Base-by-base conservation (phyloP, 2,113 vertebrate genomes). In the Girardinichthys multiradiatus region DNA sequence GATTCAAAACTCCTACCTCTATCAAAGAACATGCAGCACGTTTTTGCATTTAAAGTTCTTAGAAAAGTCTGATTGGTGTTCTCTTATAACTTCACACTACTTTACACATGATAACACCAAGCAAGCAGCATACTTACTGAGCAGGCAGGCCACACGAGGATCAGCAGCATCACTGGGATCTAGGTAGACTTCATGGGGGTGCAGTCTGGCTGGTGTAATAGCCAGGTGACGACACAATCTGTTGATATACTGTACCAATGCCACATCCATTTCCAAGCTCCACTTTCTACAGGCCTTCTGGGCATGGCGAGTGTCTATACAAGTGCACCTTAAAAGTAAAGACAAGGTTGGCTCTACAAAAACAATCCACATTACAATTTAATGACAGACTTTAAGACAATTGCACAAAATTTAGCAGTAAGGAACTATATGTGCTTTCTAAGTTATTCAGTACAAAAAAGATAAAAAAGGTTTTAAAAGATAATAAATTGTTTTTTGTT, bases 141-240 rank as follows among this genome's bases (percentile, higher is more conserved):
- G 82, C 30, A 99, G 93, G 24, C 94, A 96, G 84, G 96, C 91
- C 64, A 98, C 95, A 13, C 96, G 94, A 57, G 97, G 97, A 76
- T 99, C 97, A 1, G 95, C 92, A 0, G 92, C 64, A 0, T 99
- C 97, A 0, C 95, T 92, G 0, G 96, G 91, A 79, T 99, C 97
- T 89, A 99, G 86, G 82, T 99, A 99, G 28, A 97, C 97, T 80
- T 99, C 98, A 0, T 99, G 98, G 31, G 98, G 97, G 79, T 99
- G 98, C 0, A 99, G 95, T 17, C 98, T 93, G 0, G 96, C 95
- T 0, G 98, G 98, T 0, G 97, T 99, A 83, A 99, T 98, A 11
- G 98, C 98, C 42, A 99, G 94, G 84, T 98, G 97, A 31, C 97
- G 96, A 74, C 98, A 99, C 4, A 99, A 95, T 35, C 97, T 93